These are phyloP conservation scores for Phrynocephalus guinanensis DNA, from an alignment of 2,797 vertebrate genomes.

Conservation along the genomic window DNA sequence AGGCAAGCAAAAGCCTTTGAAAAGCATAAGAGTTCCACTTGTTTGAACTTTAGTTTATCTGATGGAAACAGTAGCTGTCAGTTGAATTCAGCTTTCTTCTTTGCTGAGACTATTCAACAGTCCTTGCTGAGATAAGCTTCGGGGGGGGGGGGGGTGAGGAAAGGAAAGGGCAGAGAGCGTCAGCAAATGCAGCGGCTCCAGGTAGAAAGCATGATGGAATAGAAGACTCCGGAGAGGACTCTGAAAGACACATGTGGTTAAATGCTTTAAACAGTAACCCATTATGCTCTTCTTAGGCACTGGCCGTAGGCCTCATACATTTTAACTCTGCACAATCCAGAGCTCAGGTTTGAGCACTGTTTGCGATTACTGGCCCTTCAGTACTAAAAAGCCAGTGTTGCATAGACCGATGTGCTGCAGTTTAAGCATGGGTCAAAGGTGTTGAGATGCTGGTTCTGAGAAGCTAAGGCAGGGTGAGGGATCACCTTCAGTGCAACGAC, in stretches of 20 bases:
- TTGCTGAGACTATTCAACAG: constrained; percentile 61
- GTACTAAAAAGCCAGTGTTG: background rate
- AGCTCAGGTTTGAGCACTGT: background rate
- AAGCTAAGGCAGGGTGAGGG: background rate
- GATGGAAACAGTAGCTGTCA: constrained; percentile 72
- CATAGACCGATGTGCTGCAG: background rate
- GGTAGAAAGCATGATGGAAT: constrained; percentile 60
- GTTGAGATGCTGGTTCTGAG: too few relatives aligned
- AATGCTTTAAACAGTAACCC: constrained; percentile 54
- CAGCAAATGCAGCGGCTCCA: constrained; percentile 51
- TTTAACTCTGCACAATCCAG: constrained; percentile 21
- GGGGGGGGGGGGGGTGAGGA: background rate
- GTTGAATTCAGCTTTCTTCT: constrained; percentile 68
- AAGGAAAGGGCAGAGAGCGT: constrained; percentile 60
- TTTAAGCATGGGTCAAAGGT: background rate
- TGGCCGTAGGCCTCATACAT: constrained; percentile 23
- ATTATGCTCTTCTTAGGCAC: constrained; percentile 42
- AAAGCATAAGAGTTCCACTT: constrained; percentile 70
- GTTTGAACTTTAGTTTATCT: constrained; percentile 76
- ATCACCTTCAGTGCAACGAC: too few relatives aligned
- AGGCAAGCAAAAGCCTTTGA: constrained; percentile 67
- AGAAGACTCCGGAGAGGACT: constrained; percentile 47
- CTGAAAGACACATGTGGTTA: constrained; percentile 51
- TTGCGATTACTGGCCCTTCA: background rate
- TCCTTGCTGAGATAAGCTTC: constrained; percentile 66